Conservation (phyloP, 2,888 invertebrate genomes). For the Tetramorium bicarinatum region DNA sequence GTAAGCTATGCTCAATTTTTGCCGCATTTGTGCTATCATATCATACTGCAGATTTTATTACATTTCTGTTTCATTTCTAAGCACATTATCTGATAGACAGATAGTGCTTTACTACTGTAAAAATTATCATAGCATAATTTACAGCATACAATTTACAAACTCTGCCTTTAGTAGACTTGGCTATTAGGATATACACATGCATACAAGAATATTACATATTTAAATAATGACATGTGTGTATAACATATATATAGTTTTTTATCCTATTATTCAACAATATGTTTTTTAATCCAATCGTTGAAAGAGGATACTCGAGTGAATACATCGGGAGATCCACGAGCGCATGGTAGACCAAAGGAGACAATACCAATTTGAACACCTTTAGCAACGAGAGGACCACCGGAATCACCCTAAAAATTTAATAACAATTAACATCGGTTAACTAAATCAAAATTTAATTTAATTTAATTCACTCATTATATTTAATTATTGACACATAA, state of each 20-base stretch:
- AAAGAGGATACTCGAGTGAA: conserved; percentile 69
- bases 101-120: no score
- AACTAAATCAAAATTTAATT: not conserved
- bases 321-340: conserved; percentile 73
- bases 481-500: not conserved
- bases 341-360: conserved; percentile 76
- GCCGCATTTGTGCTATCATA: no score
- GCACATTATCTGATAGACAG: no score
- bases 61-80: no score
- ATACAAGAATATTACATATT: not conserved
- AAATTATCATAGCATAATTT: no score
- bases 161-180: no score
- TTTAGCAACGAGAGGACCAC: conserved; percentile 74
- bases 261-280: not conserved
- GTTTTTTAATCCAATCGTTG: conserved; percentile 19
- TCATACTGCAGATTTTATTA: no score
- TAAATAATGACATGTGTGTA: not conserved
- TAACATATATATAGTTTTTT: conserved; percentile 7
- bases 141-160: no score
- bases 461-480: not conserved
- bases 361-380: conserved; percentile 78
- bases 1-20: no score
- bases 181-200: not conserved
- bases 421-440: not conserved
- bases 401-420: conserved; percentile 74